These are phyloP conservation scores for Lasaia peninsularis DNA, from an alignment of 1,140 invertebrate genomes.

Conservation along the genomic window DNA sequence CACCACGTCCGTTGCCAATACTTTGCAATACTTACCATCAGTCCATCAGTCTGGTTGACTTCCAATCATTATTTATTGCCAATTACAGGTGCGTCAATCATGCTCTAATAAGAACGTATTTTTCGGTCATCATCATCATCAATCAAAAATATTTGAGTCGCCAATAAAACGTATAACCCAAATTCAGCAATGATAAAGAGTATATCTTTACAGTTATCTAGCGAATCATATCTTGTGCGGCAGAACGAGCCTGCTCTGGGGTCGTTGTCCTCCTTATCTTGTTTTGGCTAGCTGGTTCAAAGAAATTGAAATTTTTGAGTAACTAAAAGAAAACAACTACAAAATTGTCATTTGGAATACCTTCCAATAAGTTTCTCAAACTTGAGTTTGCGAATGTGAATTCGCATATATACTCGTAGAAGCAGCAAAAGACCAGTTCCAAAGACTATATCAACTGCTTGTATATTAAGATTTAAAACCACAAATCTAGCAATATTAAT, in stretches of 20 bases:
- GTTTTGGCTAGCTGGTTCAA: slow-evolving; percentile 43
- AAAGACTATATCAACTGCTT: too few species aligned
- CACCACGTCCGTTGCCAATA: too few species aligned
- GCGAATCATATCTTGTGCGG: slow-evolving; percentile 63
- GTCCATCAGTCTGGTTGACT: too few species aligned
- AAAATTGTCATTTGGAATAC: slow-evolving; percentile 15
- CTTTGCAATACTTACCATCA: too few species aligned
- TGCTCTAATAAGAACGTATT: not conserved
- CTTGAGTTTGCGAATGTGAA: too few species aligned
- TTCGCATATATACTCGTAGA: too few species aligned
- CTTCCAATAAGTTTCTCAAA: not conserved
- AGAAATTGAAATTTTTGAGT: slow-evolving; percentile 42
- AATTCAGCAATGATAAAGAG: slow-evolving; percentile 58
- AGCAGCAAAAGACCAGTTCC: too few species aligned
- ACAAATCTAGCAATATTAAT: too few species aligned
- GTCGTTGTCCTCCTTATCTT: slow-evolving; percentile 49
- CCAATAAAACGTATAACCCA: slow-evolving; percentile 62
- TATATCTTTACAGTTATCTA: slow-evolving; percentile 66
- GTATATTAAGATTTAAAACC: too few species aligned
- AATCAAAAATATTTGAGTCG: slow-evolving; percentile 36
- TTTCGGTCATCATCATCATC: slow-evolving; percentile 14
- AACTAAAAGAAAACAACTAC: slow-evolving; percentile 23
- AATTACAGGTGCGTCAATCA: not conserved
- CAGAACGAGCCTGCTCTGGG: slow-evolving; percentile 43
- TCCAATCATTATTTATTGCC: not conserved